Base-by-base conservation (phyloP, 2,113 vertebrate genomes). In the Dipodomys ordii region DNA sequence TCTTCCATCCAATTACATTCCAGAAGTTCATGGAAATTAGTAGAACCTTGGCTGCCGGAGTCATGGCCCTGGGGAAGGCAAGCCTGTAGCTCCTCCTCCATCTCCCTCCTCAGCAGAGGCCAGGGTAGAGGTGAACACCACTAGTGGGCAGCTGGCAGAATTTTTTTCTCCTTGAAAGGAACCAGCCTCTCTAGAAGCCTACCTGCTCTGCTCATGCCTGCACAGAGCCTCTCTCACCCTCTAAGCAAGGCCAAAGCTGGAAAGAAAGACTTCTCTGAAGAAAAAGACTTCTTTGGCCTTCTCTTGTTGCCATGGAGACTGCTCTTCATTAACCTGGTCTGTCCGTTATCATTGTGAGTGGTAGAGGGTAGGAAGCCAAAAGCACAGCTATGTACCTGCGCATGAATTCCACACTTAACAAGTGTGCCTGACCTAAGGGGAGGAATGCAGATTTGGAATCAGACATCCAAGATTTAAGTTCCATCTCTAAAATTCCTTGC, bases 261-360 rank as follows among this genome's bases (percentile, higher is more conserved):
- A 57, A 57, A 30, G 28, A 89, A 25, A 49, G 53, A 6, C 85
- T 87, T 69, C 87, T 65, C 78, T 90, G 46, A 88, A 92, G 71
- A 68, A 94, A 94, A 65, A 93, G 44, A 28, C 35, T 93, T 83
- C n/a, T 92, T 68, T 69, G 7, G 27, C 46, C 74, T 88, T 60
- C 53, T 83, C 83, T 28, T 0, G 28, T 97, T 94, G 88, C 92
- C 94, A 92, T 93, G 93, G 97, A 94, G 71, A 96, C 92, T 1
- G 44, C 10, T 25, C 67, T 77, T 81, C 74, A 67, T 87, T 91
- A 90, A 89, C 91, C 87, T 84, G 78, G 32, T 28, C 77, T n/a
- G 53, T 92, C 69, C 28, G 80, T 88, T 46, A 39, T 0, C 2
- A 1, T 76, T 90, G 44, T 68, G 28, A 39, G 27, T 57, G 67